Evolutionary conservation across 2,113 vertebrate species (phyloP).

Genomic region (Myotis yumanensis): DNA sequence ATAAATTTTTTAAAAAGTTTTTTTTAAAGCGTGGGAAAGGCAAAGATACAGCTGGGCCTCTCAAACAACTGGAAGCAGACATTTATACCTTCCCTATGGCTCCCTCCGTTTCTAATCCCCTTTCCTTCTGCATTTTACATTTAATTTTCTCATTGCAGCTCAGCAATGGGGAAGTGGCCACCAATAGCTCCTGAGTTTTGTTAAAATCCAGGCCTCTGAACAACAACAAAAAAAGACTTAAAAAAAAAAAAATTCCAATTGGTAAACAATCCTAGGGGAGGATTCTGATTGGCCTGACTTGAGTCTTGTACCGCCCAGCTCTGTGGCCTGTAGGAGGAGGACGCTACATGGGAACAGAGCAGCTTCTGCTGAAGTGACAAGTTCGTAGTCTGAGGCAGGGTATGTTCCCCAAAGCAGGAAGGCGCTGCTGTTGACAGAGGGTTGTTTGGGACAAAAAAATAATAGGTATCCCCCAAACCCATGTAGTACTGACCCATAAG

Average conservation of each 20-base stretch:
- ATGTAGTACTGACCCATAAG: not conserved
- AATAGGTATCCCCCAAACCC: not conserved
- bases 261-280: not conserved
- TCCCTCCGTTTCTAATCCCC: not conserved
- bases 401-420: not conserved
- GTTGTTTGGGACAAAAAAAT: not conserved
- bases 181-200: not conserved
- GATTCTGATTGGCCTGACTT: not conserved
- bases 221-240: not conserved
- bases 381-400: not conserved
- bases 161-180: not conserved
- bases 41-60: not conserved
- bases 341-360: not conserved
- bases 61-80: not conserved
- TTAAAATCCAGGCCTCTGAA: slow-evolving; percentile 4
- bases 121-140: not conserved
- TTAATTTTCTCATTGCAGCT: not conserved
- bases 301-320: not conserved
- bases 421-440: not conserved
- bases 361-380: not conserved
- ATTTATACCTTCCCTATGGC: not conserved
- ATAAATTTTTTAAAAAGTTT: not conserved
- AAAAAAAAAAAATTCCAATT: not conserved
- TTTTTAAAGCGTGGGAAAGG: not conserved
- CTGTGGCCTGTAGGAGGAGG: not conserved